A percentile compares a stretch with the other conserved stretches of the same genome.
Conservation (phyloP, 2,888 invertebrate species). For the Eupithecia subfuscata region DNA sequence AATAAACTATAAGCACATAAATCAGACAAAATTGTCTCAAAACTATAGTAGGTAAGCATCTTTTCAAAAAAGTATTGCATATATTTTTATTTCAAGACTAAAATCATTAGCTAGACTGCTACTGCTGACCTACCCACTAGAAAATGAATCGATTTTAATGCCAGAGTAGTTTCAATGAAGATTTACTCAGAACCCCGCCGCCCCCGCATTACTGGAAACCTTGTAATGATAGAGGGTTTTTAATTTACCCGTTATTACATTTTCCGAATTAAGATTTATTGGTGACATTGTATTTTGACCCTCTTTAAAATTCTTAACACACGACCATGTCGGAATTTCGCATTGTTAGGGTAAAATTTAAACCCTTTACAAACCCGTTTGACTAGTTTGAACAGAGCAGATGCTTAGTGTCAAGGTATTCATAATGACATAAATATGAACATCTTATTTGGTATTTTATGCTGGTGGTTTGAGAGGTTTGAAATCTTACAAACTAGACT, state of each 20-base stretch:
- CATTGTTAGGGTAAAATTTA: conserved; percentile 49
- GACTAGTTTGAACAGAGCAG: conserved; percentile 54
- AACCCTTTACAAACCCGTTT: conserved; percentile 64
- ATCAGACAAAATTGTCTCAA: not conserved
- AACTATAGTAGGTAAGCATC: not conserved
- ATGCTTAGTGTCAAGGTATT: conserved; percentile 54
- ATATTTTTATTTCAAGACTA: not conserved
- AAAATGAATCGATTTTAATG: not conserved
- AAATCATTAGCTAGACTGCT: not conserved
- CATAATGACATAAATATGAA: conserved; percentile 32
- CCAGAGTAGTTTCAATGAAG: not conserved
- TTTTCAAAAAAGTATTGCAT: not conserved
- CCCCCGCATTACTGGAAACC: not conserved
- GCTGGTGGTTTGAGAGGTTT: not conserved
- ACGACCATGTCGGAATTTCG: conserved; percentile 33
- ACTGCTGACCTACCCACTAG: not conserved
- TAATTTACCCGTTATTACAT: not conserved
- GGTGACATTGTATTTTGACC: not conserved
- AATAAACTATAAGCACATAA: not conserved
- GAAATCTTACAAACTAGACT: too few species aligned
- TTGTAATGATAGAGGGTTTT: not conserved
- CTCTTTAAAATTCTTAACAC: not conserved
- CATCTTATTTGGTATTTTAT: conserved; percentile 15
- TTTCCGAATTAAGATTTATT: not conserved
- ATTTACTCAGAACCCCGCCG: not conserved